Percentiles rank a stretch among this genome's conserved stretches.
Conservation (phyloP, 2,113 vertebrate genomes). For the Dunckerocampus dactyliophorus region DNA sequence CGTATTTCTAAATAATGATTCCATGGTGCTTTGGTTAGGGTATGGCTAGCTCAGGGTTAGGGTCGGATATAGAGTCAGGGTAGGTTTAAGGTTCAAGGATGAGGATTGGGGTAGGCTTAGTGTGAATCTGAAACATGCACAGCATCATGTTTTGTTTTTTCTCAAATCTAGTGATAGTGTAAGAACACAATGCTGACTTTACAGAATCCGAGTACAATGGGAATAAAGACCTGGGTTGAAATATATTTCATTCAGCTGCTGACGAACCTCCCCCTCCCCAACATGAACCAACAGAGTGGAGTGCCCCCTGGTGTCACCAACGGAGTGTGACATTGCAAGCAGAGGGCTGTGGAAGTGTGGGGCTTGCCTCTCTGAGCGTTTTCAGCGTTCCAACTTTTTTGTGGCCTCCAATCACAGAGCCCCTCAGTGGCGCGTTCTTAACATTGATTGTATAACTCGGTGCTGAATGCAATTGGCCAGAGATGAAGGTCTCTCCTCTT, state of each 20-base stretch:
- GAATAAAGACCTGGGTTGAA: too few species aligned
- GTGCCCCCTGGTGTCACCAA: slow-evolving; percentile 72
- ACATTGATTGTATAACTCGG: slow-evolving; percentile 47
- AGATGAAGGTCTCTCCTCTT: slow-evolving; percentile 67
- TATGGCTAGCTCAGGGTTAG: too few species aligned
- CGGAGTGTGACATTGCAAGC: slow-evolving; percentile 33
- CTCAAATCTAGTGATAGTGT: too few species aligned
- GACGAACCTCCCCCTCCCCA: slow-evolving; percentile 12
- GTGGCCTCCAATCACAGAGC: slow-evolving; percentile 57
- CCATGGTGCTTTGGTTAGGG: too few species aligned
- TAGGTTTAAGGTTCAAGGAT: too few species aligned
- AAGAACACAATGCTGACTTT: too few species aligned
- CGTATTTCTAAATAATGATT: too few species aligned
- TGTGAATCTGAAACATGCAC: too few species aligned
- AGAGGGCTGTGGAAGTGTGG: slow-evolving; percentile 12
- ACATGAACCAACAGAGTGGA: slow-evolving; percentile 63
- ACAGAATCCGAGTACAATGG: too few species aligned
- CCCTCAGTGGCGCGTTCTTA: slow-evolving; percentile 40
- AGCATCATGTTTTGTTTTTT: too few species aligned
- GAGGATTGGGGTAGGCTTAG: too few species aligned
- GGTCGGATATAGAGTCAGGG: too few species aligned
- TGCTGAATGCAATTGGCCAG: slow-evolving; percentile 60
- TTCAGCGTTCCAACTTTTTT: slow-evolving; percentile 48
- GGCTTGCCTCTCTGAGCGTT: slow-evolving; percentile 49
- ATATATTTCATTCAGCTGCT: not conserved